Evolutionary conservation across 2,888 invertebrate species (phyloP).

Genomic region (Mallateleia sp.): DNA sequence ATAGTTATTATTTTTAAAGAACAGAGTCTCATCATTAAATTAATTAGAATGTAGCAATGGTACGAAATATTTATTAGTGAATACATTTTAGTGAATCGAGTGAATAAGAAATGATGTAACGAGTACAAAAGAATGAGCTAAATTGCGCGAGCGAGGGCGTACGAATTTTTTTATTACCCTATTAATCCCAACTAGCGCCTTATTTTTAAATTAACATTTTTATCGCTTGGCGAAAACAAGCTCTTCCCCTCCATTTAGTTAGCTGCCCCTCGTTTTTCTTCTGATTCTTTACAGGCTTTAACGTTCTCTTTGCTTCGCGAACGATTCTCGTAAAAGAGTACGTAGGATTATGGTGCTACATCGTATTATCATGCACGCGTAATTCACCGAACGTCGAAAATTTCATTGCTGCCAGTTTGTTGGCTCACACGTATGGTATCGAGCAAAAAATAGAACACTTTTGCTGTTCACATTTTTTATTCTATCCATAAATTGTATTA

Average conservation of each 20-base stretch:
- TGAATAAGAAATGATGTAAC: constrained; percentile 62
- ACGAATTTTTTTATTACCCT: constrained; percentile 87
- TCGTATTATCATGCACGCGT: constrained; percentile 67
- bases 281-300: constrained; percentile 65
- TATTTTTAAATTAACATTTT: constrained; percentile 89
- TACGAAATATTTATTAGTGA: constrained; percentile 23
- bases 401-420: constrained; percentile 54
- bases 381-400: constrained; percentile 61
- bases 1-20: not conserved
- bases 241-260: constrained; percentile 81
- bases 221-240: constrained; percentile 88
- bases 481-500: constrained; percentile 38
- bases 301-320: constrained; percentile 76
- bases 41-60: constrained; percentile 3
- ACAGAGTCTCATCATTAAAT: not conserved
- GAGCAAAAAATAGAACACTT: constrained; percentile 31
- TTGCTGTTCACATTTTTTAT: constrained; percentile 30
- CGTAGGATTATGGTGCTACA: constrained; percentile 87
- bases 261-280: constrained; percentile 68
- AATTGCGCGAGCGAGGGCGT: constrained; percentile 66
- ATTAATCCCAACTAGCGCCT: constrained; percentile 88
- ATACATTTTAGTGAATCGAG: constrained; percentile 32
- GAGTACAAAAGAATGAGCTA: constrained; percentile 49
- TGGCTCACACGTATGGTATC: constrained; percentile 49
- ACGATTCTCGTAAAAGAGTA: constrained; percentile 86